Percentiles rank a stretch among this genome's conserved stretches.
Conservation (phyloP, 2,113 vertebrate genomes). For the Urocolius indicus region DNA sequence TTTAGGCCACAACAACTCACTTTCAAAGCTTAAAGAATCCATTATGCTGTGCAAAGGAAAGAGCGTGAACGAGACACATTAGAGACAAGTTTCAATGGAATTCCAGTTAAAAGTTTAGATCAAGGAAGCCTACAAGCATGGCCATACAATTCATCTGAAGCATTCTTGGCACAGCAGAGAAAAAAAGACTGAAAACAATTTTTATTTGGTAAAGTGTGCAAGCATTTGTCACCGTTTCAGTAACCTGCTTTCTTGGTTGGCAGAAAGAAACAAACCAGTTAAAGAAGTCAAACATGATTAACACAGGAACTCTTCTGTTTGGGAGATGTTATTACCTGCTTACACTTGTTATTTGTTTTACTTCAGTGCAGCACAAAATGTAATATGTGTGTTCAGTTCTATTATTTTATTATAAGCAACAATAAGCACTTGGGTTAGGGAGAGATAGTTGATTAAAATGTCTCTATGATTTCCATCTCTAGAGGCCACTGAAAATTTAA, state of each 20-base stretch:
- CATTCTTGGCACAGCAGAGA: neutral
- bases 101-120: neutral
- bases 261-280: neutral
- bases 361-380: neutral
- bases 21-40: slow-evolving; percentile 69
- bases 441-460: neutral
- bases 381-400: neutral
- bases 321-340: slow-evolving; percentile 15
- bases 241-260: neutral
- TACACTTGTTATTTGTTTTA: neutral
- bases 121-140: neutral
- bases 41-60: slow-evolving; percentile 46
- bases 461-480: neutral
- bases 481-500: neutral
- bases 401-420: neutral
- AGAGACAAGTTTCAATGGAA: slow-evolving; percentile 1
- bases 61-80: neutral
- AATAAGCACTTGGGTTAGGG: too few species aligned
- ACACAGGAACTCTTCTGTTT: neutral
- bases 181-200: neutral
- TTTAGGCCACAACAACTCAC: slow-evolving; percentile 76
- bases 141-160: neutral
- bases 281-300: neutral
- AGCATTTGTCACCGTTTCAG: slow-evolving; percentile 15
- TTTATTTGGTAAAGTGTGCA: neutral